Conservation (phyloP, 2,113 vertebrate species). For the Oryzias javanicus region DNA sequence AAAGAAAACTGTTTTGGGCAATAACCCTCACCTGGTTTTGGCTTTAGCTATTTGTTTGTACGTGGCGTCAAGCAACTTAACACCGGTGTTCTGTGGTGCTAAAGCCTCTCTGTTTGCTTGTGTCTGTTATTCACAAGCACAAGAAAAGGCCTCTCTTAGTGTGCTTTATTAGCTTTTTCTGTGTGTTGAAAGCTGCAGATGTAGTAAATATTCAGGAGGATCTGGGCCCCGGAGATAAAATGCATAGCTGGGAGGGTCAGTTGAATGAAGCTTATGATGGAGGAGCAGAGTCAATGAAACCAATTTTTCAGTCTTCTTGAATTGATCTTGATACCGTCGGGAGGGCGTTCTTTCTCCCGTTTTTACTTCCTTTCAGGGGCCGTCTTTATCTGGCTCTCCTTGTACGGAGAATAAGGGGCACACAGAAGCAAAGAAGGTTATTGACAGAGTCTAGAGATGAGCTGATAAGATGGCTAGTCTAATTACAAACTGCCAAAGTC, state of each 20-base stretch:
- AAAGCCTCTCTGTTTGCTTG: not conserved
- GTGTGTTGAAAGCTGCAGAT: slow-evolving; percentile 7
- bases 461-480: slow-evolving; percentile 60
- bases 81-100: slow-evolving; percentile 1
- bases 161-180: slow-evolving; percentile 18
- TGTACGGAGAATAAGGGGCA: slow-evolving; percentile 53
- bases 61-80: slow-evolving; percentile 36
- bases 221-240: slow-evolving; percentile 58
- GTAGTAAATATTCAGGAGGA: slow-evolving; percentile 54
- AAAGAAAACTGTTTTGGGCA: slow-evolving; percentile 28
- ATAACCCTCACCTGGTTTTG: slow-evolving; percentile 31
- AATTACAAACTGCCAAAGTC: slow-evolving; percentile 60
- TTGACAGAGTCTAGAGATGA: slow-evolving; percentile 64
- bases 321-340: slow-evolving; percentile 11
- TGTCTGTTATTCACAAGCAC: slow-evolving; percentile 9
- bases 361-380: slow-evolving; percentile 1
- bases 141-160: not conserved
- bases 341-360: not conserved
- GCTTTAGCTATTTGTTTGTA: slow-evolving; percentile 37
- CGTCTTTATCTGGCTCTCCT: slow-evolving; percentile 54
- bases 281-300: slow-evolving; percentile 37
- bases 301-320: slow-evolving; percentile 35
- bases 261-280: slow-evolving; percentile 26
- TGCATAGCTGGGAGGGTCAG: slow-evolving; percentile 33
- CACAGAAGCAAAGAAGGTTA: slow-evolving; percentile 64